Evolutionary conservation across 2,113 vertebrate species (phyloP).

Genomic region (Martes martes): DNA sequence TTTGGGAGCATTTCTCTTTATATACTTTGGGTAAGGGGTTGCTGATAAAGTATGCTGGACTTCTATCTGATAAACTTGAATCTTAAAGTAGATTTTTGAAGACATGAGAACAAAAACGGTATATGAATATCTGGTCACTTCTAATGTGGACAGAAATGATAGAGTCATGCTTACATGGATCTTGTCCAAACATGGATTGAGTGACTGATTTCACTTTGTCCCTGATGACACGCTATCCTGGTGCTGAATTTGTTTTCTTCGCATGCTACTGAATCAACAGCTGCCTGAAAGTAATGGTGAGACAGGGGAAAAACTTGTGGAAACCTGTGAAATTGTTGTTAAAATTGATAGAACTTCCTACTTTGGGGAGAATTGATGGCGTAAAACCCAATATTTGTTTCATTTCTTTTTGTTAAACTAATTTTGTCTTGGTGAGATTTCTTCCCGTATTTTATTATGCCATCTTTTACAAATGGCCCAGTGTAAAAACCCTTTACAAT

Average conservation of each 20-base stretch:
- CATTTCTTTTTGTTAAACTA: neutral
- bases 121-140: neutral
- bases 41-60: neutral
- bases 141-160: neutral
- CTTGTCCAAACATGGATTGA: neutral
- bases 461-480: neutral
- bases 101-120: neutral
- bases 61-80: neutral
- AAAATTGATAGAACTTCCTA: conserved; percentile 32
- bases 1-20: neutral
- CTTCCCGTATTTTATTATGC: conserved; percentile 33
- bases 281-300: neutral
- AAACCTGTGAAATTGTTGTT: conserved; percentile 53
- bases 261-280: conserved; percentile 38
- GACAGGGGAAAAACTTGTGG: neutral
- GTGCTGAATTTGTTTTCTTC: conserved; percentile 41
- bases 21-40: too few species aligned
- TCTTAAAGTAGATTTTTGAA: conserved; percentile 1
- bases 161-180: neutral
- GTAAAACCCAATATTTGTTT: conserved; percentile 18
- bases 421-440: neutral
- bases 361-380: conserved; percentile 1
- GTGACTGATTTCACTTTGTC: neutral
- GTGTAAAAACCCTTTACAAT: conserved; percentile 1
- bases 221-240: neutral